These are phyloP conservation scores for Balanococcus diminutus DNA, from an alignment of 2,888 invertebrate genomes.

Conservation along the genomic window DNA sequence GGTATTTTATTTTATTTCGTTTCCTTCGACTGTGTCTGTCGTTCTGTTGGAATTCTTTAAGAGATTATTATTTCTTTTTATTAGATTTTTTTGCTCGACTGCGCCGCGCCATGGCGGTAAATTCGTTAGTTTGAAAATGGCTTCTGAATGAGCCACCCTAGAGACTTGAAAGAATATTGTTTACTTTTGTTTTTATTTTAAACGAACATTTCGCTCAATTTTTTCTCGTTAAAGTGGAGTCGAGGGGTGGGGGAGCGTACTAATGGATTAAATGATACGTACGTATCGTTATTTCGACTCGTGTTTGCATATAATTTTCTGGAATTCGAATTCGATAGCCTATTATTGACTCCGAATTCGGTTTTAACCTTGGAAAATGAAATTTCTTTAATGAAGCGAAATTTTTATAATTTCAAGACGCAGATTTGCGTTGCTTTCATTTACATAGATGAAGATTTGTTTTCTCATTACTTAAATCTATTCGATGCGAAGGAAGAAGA, in stretches of 20 bases:
- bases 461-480: neutral
- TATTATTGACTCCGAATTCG: too few relatives aligned
- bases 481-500: neutral
- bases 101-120: neutral
- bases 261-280: neutral
- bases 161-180: neutral
- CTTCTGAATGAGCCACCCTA: neutral
- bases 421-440: too few relatives aligned
- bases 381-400: too few relatives aligned
- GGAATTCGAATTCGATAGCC: neutral
- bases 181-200: neutral
- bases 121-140: neutral
- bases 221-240: too few relatives aligned
- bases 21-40: neutral
- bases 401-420: too few relatives aligned
- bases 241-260: too few relatives aligned
- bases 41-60: neutral
- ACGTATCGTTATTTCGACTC: neutral
- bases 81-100: neutral
- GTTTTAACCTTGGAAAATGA: too few relatives aligned
- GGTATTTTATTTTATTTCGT: neutral
- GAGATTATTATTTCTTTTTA: neutral
- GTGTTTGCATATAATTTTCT: neutral
- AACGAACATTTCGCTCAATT: neutral
- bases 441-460: neutral